phyloP scores from a whole-genome alignment of 2,113 vertebrate species.

The Halcyon senegalensis region DNA sequence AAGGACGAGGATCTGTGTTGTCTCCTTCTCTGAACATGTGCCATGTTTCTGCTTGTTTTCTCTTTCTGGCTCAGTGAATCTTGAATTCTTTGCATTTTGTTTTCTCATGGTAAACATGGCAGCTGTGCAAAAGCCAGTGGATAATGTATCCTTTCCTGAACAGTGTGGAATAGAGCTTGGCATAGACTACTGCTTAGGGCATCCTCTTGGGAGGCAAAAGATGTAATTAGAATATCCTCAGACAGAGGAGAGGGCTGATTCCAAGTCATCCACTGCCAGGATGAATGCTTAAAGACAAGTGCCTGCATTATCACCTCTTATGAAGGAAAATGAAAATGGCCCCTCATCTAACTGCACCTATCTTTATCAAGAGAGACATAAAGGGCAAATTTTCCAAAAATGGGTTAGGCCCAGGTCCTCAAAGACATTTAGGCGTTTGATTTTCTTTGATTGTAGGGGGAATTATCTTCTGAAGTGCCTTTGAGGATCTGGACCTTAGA shows the following conservation, averaged over 20 bases:
- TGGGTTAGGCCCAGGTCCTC: conserved; percentile 42
- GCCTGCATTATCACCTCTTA: conserved; percentile 54
- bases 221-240: conserved; percentile 28
- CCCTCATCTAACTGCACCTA: conserved; percentile 47
- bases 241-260: conserved; percentile 37
- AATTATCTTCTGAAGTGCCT: conserved; percentile 62
- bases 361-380: conserved; percentile 55
- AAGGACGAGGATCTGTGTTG: neutral
- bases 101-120: neutral
- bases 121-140: neutral
- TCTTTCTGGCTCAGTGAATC: neutral
- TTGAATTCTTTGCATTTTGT: neutral
- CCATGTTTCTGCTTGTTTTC: neutral
- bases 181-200: neutral
- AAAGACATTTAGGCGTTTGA: conserved; percentile 60
- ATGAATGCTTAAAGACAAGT: conserved; percentile 61
- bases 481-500: conserved; percentile 59
- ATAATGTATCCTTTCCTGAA: neutral
- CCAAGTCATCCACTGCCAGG: conserved; percentile 1
- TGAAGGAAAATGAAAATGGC: conserved; percentile 60
- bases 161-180: neutral
- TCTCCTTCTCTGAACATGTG: neutral
- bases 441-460: conserved; percentile 69
- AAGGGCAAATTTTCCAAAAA: conserved; percentile 62
- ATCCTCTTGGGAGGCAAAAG: conserved; percentile 7